Base-by-base conservation (phyloP, 2,113 vertebrate genomes). In the Stictonetta naevosa region DNA sequence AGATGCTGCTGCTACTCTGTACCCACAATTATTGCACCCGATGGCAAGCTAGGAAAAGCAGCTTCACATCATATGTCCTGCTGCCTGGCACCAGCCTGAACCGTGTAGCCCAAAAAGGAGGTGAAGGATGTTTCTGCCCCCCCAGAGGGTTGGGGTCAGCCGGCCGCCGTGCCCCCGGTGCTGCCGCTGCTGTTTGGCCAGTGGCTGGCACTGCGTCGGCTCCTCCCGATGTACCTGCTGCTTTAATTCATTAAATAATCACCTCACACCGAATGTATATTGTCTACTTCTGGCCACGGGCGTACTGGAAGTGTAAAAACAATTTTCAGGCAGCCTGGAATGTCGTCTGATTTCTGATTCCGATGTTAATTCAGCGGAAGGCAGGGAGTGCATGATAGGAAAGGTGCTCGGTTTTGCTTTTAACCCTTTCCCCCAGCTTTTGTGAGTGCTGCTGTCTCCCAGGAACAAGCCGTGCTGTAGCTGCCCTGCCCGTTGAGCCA, bases 211-310 rank as follows among this genome's bases (percentile, higher is more conserved):
- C 46, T 11, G 46, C 46, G 20, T 48, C 10, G 46, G 46, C 95
- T 93, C 85, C 92, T 95, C 58, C 21, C 80, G 26, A 77, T 88
- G 81, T 80, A 34, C 63, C 91, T 94, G 88, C 91, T 92, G 82
- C 96, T 94, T 96, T 96, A 73, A 97, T 87, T 97, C 96, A 76
- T 96, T 96, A 93, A 92, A 94, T 67, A 88, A 73, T 46, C 95
- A 93, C 96, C 96, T 98, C 86, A 77, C 78, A 92, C 46, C 13
- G 3, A 92, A 33, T 3, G 2, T n/a, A 5, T 40, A 64, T 38
- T 74, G 87, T 86, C 81, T 92, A 8, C 56, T 78, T 93, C 86
- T 95, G 82, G 89, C 89, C 90, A 91, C 16, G 48, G 93, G 93
- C 62, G 1, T 46, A 46, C 76, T 75, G 33, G 73, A 76, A 81